Evolutionary conservation across 2,113 vertebrate species (phyloP).

Genomic region (Montifringilla adamsi): DNA sequence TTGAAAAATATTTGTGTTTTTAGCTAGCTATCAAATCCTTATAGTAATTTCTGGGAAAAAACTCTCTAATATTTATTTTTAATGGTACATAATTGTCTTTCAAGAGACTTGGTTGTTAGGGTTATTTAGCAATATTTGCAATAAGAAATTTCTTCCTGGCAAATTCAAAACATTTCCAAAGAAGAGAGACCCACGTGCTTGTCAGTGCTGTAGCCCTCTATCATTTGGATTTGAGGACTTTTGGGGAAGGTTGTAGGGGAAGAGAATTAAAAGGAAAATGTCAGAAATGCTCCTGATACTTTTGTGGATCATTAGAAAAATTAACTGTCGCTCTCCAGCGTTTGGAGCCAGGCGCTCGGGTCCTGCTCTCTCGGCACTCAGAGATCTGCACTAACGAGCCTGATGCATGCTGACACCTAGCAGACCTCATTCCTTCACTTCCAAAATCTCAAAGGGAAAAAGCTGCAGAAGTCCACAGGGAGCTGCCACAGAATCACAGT

Average conservation of each 20-base stretch:
- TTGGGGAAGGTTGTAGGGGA: neutral
- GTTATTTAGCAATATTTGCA: neutral
- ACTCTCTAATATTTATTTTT: neutral
- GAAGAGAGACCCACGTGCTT: neutral
- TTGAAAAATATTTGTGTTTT: neutral
- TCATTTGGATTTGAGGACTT: neutral
- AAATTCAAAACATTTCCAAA: neutral
- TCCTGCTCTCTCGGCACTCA: neutral
- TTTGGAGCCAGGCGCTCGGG: neutral
- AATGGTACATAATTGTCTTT: neutral
- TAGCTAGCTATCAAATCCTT: neutral
- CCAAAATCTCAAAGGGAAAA: slow-evolving; percentile 13
- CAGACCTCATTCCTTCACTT: slow-evolving; percentile 54
- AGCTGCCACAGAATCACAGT: neutral
- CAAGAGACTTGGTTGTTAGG: neutral
- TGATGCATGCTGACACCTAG: slow-evolving; percentile 48
- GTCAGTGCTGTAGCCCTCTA: neutral
- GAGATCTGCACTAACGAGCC: neutral
- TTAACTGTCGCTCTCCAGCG: neutral
- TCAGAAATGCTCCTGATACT: slow-evolving; percentile 38
- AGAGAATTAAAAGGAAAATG: neutral
- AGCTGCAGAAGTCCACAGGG: neutral
- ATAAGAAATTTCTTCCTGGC: neutral
- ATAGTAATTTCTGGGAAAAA: neutral
- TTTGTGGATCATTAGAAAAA: slow-evolving; percentile 60